These are phyloP conservation scores for Pantherophis guttatus DNA, from an alignment of 2,113 vertebrate species.

Conservation along the genomic window DNA sequence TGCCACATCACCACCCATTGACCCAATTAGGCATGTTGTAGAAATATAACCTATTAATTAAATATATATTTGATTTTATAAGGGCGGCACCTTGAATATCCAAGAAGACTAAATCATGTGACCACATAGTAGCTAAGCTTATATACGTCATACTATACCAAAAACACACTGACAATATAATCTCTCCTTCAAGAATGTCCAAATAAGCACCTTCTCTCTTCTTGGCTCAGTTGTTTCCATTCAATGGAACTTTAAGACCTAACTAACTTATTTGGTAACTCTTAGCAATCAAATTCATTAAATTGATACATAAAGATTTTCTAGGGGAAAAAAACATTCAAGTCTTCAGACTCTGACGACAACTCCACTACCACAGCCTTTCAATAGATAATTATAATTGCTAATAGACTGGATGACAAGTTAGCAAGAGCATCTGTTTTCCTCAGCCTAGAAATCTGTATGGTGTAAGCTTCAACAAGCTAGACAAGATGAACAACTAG, in stretches of 20 bases:
- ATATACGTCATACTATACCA: background rate
- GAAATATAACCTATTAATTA: background rate
- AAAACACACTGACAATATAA: background rate
- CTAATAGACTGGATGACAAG: background rate
- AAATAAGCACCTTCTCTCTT: background rate
- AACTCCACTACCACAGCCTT: background rate
- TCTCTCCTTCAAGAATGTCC: background rate
- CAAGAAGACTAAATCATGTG: background rate
- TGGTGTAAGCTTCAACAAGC: constrained; percentile 14
- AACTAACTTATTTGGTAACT: background rate
- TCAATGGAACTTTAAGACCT: constrained; percentile 15
- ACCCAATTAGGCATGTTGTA: background rate
- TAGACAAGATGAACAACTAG: constrained; percentile 19
- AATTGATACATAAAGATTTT: background rate
- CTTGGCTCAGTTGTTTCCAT: background rate
- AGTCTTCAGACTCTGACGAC: background rate
- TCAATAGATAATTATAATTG: background rate
- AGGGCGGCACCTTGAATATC: background rate
- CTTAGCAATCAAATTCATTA: background rate
- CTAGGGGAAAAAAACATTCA: background rate
- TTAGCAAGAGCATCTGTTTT: background rate
- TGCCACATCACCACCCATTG: background rate
- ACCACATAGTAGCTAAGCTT: background rate
- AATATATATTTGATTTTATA: background rate
- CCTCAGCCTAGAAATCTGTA: background rate